Base-by-base conservation (phyloP, 2,113 vertebrate species). In the Falco punctatus region DNA sequence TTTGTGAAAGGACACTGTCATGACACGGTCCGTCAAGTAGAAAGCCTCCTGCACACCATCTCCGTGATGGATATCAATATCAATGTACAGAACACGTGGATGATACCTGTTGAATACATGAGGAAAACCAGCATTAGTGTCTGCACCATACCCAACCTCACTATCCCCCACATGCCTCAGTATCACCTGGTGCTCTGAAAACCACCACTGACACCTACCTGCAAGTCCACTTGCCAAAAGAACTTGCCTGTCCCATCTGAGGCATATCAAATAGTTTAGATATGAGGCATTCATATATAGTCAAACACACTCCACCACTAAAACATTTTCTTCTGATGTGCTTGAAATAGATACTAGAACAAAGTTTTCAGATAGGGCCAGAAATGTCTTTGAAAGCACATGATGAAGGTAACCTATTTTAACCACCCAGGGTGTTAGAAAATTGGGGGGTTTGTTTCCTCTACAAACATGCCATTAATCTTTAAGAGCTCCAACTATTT, bases 1-100 rank as follows among this genome's bases (percentile, higher is more conserved):
- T 97, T 99, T 99, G 97, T 99, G 99, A 95, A 99, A 99, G n/a
- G 99, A 99, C 71, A 99, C 99, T 0, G 99, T 99, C 99, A 99
- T 99, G 96, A 99, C 99, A 8, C 99, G 98, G 97, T 99, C 99
- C 0, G 99, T 99, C 95, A 99, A 97, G 97, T 99, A 99, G 97
- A 99, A 99, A 33, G 99, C 99, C 94, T 99, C 99, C 98, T 99
- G 99, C 67, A 99, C 99, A 0, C 99, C 99, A 0, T 99, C 99
- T 4, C 99, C 99, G 5, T 99, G 99, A 69, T 99, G 99, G 96
- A 99, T 99, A 80, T 99, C 99, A 5, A 99, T 99, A 93, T 99
- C 99, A 12, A 99, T 99, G 96, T 99, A 99, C 30, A 99, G 98
- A 26, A 99, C 99, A 21, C 99, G 98, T 0, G 99, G 99, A 90